A percentile compares a stretch with the other conserved stretches of the same genome.
phyloP scores from a whole-genome alignment of 2,888 invertebrate genomes.

The Eledona agricola region DNA sequence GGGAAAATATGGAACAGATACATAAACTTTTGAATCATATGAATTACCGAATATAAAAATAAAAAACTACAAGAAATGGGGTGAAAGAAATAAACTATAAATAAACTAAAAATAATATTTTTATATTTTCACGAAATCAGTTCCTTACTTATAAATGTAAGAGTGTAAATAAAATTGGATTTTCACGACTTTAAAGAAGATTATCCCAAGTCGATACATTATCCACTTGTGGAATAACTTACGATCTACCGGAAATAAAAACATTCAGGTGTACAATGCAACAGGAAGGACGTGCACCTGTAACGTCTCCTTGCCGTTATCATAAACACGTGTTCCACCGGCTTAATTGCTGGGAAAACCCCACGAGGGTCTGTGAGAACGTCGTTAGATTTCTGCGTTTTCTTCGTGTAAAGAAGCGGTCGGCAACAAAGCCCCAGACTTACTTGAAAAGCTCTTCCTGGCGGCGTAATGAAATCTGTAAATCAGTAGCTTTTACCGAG shows the following conservation, averaged over 20 bases:
- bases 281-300: constrained; percentile 19
- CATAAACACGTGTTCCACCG: constrained; percentile 12
- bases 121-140: too few relatives aligned
- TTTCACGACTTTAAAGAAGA: too few relatives aligned
- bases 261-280: constrained; percentile 13
- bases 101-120: too few relatives aligned
- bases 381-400: constrained; percentile 3
- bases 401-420: constrained; percentile 4
- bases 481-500: constrained; percentile 40
- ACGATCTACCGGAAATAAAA: constrained; percentile 12
- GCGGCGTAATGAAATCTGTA: constrained; percentile 40
- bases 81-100: too few relatives aligned
- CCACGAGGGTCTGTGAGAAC: constrained; percentile 17
- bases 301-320: constrained; percentile 5
- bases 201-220: too few relatives aligned
- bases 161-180: too few relatives aligned
- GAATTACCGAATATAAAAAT: too few relatives aligned
- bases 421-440: constrained; percentile 9
- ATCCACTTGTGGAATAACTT: too few relatives aligned
- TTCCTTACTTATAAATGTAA: too few relatives aligned
- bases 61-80: too few relatives aligned
- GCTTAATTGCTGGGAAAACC: constrained; percentile 24
- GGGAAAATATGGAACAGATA: too few relatives aligned
- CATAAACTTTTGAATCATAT: too few relatives aligned
- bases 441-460: constrained; percentile 23